phyloP scores from a whole-genome alignment of 2,888 invertebrate genomes.

The Protula sp. region DNA sequence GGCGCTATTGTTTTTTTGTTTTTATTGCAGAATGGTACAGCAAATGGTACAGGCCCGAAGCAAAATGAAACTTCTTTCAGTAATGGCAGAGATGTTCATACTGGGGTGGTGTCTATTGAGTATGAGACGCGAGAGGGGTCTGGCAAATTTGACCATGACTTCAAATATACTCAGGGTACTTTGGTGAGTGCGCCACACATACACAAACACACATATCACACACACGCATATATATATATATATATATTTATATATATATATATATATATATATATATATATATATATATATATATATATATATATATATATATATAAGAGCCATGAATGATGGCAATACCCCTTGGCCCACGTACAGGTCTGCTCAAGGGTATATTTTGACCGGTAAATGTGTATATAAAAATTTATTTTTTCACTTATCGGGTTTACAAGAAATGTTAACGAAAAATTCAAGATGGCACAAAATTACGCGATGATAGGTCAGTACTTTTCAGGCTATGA shows the following conservation, averaged over 20 bases:
- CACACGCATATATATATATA: no score
- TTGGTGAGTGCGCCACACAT: slow-evolving; percentile 38
- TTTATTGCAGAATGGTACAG: slow-evolving; percentile 3
- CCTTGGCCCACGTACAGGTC: no score
- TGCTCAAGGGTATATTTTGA: no score
- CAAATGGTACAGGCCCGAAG: neutral
- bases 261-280: slow-evolving; percentile 1
- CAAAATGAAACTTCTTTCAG: slow-evolving; percentile 16
- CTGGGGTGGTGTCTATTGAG: slow-evolving; percentile 36
- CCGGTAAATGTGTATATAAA: no score
- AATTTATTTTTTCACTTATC: slow-evolving; percentile 2
- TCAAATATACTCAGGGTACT: slow-evolving; percentile 34
- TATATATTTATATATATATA: neutral
- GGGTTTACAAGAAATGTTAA: no score
- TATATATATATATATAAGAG: no score
- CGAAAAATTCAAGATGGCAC: no score
- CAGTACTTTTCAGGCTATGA: no score
- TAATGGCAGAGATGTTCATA: neutral
- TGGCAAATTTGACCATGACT: slow-evolving; percentile 44
- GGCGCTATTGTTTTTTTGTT: no score
- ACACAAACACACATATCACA: neutral
- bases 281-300: slow-evolving; percentile 5
- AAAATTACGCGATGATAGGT: no score
- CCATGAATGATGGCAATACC: no score
- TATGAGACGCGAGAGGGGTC: slow-evolving; percentile 48